Evolutionary conservation across 2,797 vertebrate species (phyloP).

Genomic region (Falco peregrinus): DNA sequence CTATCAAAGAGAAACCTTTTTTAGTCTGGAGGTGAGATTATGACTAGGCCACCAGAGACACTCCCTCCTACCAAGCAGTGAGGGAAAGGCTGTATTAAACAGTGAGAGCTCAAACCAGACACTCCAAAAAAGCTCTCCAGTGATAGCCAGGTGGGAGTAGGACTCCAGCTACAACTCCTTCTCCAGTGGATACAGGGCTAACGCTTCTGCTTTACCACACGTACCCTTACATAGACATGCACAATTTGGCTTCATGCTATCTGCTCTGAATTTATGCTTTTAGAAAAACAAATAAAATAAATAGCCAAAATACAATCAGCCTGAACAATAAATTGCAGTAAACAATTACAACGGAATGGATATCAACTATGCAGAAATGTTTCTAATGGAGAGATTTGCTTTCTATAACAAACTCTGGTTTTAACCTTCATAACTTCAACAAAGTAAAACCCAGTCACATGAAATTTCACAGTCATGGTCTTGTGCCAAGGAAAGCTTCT

Average conservation of each 20-base stretch:
- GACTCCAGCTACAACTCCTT: background rate
- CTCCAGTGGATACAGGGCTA: background rate
- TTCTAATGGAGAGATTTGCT: constrained; percentile 32
- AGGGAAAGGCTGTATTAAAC: background rate
- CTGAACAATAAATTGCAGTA: background rate
- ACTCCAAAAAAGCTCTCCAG: background rate
- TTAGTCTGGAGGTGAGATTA: background rate
- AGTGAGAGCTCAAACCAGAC: background rate
- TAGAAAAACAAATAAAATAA: background rate
- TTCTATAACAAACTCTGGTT: background rate
- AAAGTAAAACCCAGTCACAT: constrained; percentile 29
- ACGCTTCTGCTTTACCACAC: background rate
- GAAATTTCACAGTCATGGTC: constrained; percentile 46
- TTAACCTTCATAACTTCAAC: constrained; percentile 34
- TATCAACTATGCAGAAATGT: constrained; percentile 5
- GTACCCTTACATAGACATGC: background rate
- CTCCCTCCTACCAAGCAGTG: background rate
- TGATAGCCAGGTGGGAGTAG: background rate
- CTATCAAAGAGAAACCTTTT: background rate
- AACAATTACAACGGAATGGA: constrained; percentile 11
- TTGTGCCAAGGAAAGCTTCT: constrained; percentile 48
- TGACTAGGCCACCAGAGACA: background rate
- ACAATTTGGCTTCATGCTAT: background rate
- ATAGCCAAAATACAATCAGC: background rate
- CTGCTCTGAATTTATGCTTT: background rate